Percentiles rank a stretch among this genome's conserved stretches.
Conservation (phyloP, 2,797 vertebrate genomes). For the Phataginus tricuspis region DNA sequence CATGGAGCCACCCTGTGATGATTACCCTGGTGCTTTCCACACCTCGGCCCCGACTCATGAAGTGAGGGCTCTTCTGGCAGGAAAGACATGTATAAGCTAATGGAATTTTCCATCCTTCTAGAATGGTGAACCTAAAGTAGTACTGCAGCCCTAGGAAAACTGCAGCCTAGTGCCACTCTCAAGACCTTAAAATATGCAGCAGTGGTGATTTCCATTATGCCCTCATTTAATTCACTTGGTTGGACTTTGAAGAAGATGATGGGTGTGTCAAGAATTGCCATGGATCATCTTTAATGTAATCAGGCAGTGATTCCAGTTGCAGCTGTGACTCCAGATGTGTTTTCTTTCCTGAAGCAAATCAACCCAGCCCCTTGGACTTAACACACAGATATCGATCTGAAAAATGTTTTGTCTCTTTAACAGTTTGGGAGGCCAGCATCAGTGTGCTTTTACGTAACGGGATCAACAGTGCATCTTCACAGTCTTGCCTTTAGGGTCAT, state of each 20-base stretch:
- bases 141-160: neutral
- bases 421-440: neutral
- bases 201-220: conserved; percentile 50
- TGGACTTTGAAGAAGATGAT: conserved; percentile 53
- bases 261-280: conserved; percentile 41
- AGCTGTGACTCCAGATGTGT: conserved; percentile 69
- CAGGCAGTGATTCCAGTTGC: conserved; percentile 58
- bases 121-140: neutral
- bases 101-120: neutral
- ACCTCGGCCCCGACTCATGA: neutral
- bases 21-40: neutral
- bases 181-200: conserved; percentile 61
- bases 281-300: conserved; percentile 62
- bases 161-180: neutral
- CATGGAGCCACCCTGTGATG: neutral
- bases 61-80: neutral
- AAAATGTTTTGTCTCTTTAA: conserved; percentile 43
- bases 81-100: neutral
- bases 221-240: conserved; percentile 43
- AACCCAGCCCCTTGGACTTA: neutral
- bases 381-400: conserved; percentile 37
- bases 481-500: neutral
- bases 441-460: neutral
- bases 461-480: neutral
- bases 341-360: conserved; percentile 41